Percentiles rank a stretch among this genome's conserved stretches.
Conservation (phyloP, 2,113 vertebrate genomes). For the Beaufortia kweichowensis region DNA sequence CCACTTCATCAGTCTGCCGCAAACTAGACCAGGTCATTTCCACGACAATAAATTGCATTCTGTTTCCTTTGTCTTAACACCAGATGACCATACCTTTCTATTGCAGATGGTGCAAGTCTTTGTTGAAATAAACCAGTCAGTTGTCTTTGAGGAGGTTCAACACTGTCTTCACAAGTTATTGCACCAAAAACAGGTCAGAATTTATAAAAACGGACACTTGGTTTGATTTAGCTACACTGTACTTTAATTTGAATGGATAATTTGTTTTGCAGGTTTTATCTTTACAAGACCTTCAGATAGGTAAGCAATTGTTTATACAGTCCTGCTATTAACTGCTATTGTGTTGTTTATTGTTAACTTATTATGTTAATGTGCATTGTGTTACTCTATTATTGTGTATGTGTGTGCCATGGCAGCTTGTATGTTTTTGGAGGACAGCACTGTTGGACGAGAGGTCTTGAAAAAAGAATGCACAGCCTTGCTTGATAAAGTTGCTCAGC, state of each 20-base stretch:
- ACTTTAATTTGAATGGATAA: background rate
- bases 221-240: background rate
- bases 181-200: conserved; percentile 66
- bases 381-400: background rate
- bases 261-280: conserved; percentile 65
- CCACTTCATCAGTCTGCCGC: conserved; percentile 77
- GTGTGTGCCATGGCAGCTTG: conserved; percentile 68
- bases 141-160: conserved; percentile 67
- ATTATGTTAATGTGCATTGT: background rate
- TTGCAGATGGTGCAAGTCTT: conserved; percentile 73
- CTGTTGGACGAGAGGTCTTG: conserved; percentile 72
- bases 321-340: background rate
- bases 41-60: background rate
- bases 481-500: conserved; percentile 66
- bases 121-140: conserved; percentile 58
- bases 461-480: conserved; percentile 60
- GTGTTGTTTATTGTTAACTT: background rate
- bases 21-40: conserved; percentile 82
- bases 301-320: conserved; percentile 57
- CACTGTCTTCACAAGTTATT: conserved; percentile 59
- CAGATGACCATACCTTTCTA: background rate
- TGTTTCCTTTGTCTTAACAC: background rate
- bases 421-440: conserved; percentile 83
- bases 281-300: conserved; percentile 69
- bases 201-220: background rate